Percentiles rank a stretch among this genome's conserved stretches.
phyloP scores from a whole-genome alignment of 2,888 invertebrate species.

The Nebria brevicollis region DNA sequence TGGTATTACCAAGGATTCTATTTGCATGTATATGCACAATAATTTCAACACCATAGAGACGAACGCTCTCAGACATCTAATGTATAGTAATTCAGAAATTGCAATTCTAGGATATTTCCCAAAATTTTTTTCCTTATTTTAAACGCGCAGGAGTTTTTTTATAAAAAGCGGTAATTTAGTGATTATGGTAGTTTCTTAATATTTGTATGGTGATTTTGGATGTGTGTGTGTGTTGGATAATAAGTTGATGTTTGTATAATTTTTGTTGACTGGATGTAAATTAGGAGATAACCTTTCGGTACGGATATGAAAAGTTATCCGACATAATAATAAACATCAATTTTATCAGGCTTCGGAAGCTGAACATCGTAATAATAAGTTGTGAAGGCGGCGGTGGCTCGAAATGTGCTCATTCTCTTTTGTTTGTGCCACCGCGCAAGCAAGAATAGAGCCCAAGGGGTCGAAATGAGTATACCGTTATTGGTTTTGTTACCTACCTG shows the following conservation, averaged over 20 bases:
- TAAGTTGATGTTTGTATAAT: neutral
- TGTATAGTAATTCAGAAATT: too few relatives aligned
- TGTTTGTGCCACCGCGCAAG: neutral
- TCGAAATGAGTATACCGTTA: conserved; percentile 22
- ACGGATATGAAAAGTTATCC: conserved; percentile 33
- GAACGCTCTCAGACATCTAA: too few relatives aligned
- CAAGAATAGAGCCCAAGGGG: conserved; percentile 21
- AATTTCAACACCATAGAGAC: too few relatives aligned
- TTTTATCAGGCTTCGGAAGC: conserved; percentile 24
- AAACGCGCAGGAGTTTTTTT: too few relatives aligned
- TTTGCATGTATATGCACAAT: neutral
- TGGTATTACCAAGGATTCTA: neutral
- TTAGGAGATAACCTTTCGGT: conserved; percentile 31
- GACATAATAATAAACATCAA: conserved; percentile 34
- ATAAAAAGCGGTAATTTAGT: too few relatives aligned
- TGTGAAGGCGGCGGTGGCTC: neutral
- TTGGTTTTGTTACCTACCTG: conserved; percentile 41
- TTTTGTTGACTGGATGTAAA: conserved; percentile 16
- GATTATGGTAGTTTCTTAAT: too few relatives aligned
- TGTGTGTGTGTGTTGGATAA: neutral
- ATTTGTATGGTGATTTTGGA: too few relatives aligned
- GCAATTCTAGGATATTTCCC: too few relatives aligned
- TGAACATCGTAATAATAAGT: conserved; percentile 1
- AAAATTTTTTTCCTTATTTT: too few relatives aligned
- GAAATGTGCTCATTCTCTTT: neutral